Evolutionary conservation across 92 coral and sea anemone species (phyloP).

Genomic region (Actinernus sp.): DNA sequence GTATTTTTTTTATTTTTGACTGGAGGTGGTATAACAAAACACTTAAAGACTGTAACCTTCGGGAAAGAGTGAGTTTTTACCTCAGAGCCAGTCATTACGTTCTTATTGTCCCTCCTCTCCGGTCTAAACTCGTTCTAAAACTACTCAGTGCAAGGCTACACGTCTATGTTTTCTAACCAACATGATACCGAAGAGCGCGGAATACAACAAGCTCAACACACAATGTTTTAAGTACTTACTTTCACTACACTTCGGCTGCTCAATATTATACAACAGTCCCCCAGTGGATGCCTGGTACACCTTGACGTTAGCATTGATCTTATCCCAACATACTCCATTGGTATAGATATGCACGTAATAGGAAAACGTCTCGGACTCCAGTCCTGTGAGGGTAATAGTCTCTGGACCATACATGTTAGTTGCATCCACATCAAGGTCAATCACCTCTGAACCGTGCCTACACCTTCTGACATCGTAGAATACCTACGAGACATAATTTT

Average conservation of each 20-base stretch:
- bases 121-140: too few species aligned
- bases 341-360: slow-evolving; percentile 84
- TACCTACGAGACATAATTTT: slow-evolving; percentile 48
- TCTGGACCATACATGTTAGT: slow-evolving; percentile 90
- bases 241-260: slow-evolving; percentile 84
- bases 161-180: too few species aligned
- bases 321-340: slow-evolving; percentile 85
- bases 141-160: too few species aligned
- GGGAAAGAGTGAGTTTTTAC: too few species aligned
- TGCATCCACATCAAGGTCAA: slow-evolving; percentile 84
- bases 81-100: too few species aligned
- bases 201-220: too few species aligned
- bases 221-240: too few species aligned
- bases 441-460: slow-evolving; percentile 64
- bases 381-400: slow-evolving; percentile 74
- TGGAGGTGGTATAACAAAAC: too few species aligned
- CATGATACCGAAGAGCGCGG: too few species aligned
- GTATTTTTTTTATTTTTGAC: too few species aligned
- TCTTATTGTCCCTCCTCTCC: too few species aligned
- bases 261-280: slow-evolving; percentile 73
- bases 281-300: slow-evolving; percentile 88
- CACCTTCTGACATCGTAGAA: slow-evolving; percentile 69
- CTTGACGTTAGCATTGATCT: slow-evolving; percentile 77
- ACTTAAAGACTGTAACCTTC: too few species aligned
- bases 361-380: slow-evolving; percentile 74